These are phyloP conservation scores for Ophiodon elongatus DNA, from an alignment of 2,113 vertebrate genomes.

Conservation along the genomic window DNA sequence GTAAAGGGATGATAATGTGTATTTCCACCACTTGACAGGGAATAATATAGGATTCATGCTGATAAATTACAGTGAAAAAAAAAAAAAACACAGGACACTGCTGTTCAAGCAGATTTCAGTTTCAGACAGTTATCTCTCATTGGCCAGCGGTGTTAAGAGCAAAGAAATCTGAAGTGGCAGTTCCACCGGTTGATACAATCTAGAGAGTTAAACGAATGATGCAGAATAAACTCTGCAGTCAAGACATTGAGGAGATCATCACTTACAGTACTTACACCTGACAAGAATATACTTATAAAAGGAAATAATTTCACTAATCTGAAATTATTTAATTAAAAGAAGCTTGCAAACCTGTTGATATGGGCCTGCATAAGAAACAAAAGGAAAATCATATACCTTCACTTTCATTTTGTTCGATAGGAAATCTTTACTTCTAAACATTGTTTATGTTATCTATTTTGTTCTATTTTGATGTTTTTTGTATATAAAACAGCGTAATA, in stretches of 20 bases:
- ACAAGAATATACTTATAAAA: background rate
- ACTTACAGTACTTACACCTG: background rate
- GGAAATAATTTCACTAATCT: background rate
- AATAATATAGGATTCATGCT: background rate
- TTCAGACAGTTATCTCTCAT: constrained; percentile 1
- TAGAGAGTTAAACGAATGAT: background rate
- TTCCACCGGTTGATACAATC: constrained; percentile 2
- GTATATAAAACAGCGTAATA: background rate
- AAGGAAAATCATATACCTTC: background rate
- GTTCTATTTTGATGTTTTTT: background rate
- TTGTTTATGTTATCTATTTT: background rate
- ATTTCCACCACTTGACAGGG: background rate
- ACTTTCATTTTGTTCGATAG: background rate
- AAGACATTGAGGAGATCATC: background rate
- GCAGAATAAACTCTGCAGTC: background rate
- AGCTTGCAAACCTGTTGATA: background rate
- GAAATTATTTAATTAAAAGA: background rate
- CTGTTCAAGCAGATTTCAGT: constrained; percentile 15
- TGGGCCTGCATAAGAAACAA: background rate
- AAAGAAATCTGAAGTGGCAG: constrained; percentile 1
- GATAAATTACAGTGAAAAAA: background rate
- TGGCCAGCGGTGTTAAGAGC: background rate
- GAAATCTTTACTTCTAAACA: no score
- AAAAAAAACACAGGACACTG: background rate
- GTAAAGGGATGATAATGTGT: background rate